phyloP scores from a whole-genome alignment of 2,888 invertebrate genomes.

The Melanostoma scalare region DNA sequence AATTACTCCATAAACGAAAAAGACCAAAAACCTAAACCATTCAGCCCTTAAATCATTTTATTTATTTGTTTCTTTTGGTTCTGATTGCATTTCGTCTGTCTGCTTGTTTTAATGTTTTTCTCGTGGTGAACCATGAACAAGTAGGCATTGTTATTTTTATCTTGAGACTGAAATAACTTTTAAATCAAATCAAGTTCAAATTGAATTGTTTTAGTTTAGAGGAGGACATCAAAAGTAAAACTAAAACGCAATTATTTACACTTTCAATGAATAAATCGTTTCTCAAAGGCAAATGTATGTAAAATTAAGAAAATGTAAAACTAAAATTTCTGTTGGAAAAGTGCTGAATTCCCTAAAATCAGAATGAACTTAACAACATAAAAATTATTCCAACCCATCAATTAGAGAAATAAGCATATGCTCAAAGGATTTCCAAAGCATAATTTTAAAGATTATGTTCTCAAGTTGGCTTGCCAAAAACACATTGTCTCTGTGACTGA shows the following conservation, averaged over 20 bases:
- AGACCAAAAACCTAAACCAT: no score
- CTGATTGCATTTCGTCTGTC: neutral
- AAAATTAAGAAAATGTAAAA: no score
- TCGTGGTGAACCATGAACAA: neutral
- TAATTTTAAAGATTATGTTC: neutral
- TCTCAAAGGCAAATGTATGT: no score
- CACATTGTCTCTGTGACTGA: conserved; percentile 17
- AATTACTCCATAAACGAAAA: no score
- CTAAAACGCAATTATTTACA: conserved; percentile 22
- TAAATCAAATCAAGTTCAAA: conserved; percentile 65
- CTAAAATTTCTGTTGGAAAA: no score
- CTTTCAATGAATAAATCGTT: neutral
- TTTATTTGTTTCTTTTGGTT: neutral
- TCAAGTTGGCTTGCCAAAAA: neutral
- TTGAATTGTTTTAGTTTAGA: conserved; percentile 40
- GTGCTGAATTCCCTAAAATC: no score
- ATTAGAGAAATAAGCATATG: no score
- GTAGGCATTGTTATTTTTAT: conserved; percentile 39
- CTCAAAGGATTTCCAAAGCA: no score
- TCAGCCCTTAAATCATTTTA: no score
- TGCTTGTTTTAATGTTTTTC: neutral
- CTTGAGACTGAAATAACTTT: conserved; percentile 44
- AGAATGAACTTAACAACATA: no score
- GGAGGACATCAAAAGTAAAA: conserved; percentile 28
- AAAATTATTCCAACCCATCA: no score